phyloP scores from a whole-genome alignment of 2,113 vertebrate species.

The Eonycteris spelaea region DNA sequence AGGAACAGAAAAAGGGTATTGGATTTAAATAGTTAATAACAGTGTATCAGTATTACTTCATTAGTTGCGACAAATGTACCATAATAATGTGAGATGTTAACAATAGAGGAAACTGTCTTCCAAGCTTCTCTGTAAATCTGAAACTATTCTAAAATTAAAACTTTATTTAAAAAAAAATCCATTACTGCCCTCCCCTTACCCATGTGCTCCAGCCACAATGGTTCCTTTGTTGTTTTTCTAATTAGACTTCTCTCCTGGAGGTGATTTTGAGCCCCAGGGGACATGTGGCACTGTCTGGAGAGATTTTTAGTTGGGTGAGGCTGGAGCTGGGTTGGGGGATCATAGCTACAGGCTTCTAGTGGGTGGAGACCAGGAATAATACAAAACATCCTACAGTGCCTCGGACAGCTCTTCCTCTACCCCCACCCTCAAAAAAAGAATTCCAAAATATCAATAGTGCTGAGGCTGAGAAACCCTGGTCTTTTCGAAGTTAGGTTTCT shows the following conservation, averaged over 20 bases:
- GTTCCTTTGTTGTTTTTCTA: neutral
- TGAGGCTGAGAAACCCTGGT: neutral
- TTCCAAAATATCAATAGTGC: neutral
- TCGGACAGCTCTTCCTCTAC: neutral
- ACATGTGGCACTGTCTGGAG: neutral
- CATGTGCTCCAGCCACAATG: accelerated
- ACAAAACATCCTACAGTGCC: neutral
- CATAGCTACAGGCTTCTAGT: neutral
- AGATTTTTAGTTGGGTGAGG: neutral
- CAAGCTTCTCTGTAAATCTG: neutral
- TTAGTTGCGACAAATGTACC: neutral
- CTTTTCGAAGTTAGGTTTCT: neutral
- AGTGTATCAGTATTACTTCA: neutral
- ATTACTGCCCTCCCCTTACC: neutral
- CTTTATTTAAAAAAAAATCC: neutral
- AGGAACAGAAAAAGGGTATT: neutral
- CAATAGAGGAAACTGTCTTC: neutral
- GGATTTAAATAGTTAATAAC: neutral
- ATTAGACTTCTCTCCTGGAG: neutral
- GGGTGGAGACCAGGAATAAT: neutral
- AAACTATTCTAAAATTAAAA: neutral
- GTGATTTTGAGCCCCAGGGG: neutral
- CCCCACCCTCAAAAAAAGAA: no score
- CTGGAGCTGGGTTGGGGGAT: no score
- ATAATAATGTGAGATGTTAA: neutral